phyloP scores from a whole-genome alignment of 2,888 invertebrate species.

The Cephalotes varians region DNA sequence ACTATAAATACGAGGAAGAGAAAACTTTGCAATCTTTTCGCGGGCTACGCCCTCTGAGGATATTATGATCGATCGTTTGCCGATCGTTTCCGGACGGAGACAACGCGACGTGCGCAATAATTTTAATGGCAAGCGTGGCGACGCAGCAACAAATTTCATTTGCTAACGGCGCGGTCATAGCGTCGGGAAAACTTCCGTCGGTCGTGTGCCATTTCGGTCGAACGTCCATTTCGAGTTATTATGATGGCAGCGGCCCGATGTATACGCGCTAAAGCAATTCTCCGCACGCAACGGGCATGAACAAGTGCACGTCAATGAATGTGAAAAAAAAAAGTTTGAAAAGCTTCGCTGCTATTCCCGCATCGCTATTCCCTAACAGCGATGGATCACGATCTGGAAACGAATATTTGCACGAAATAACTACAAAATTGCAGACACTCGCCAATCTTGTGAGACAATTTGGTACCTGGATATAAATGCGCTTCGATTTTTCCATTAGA shows the following conservation, averaged over 20 bases:
- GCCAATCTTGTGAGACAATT: not conserved
- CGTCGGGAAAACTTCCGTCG: conserved; percentile 54
- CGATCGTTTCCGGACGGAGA: conserved; percentile 21
- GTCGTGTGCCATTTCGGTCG: conserved; percentile 44
- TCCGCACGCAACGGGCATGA: conserved; percentile 43
- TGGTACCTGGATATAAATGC: not conserved
- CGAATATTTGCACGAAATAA: conserved; percentile 18
- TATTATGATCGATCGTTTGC: conserved; percentile 48
- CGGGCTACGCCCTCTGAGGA: conserved; percentile 13
- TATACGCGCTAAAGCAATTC: conserved; percentile 51
- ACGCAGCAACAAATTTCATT: conserved; percentile 58
- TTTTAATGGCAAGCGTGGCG: conserved; percentile 54
- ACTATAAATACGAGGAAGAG: not conserved
- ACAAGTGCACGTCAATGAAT: conserved; percentile 45
- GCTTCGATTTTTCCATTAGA: conserved; percentile 11
- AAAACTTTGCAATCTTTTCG: conserved; percentile 31
- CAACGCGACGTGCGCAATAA: conserved; percentile 43
- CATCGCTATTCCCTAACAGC: not conserved
- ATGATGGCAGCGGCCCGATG: conserved; percentile 38
- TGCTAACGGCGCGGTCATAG: conserved; percentile 39
- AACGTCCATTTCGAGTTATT: conserved; percentile 56
- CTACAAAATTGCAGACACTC: not conserved
- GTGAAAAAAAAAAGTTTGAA: conserved; percentile 1
- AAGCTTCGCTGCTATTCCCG: not conserved
- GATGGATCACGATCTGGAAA: conserved; percentile 2